Conservation (phyloP, 1,140 invertebrate species). For the Diorhabda sublineata region DNA sequence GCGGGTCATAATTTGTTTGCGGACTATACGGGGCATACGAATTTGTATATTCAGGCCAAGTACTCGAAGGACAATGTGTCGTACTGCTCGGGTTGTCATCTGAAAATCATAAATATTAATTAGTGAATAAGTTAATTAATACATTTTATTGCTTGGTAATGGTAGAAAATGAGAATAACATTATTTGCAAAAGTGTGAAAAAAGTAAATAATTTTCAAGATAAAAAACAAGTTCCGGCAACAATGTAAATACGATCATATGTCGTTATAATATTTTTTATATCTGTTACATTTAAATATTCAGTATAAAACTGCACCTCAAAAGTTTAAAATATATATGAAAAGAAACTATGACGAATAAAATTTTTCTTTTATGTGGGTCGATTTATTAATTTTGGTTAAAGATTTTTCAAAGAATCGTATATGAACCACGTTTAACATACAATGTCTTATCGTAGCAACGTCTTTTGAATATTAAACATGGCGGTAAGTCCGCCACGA, state of each 20-base stretch:
- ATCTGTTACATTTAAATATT: no score
- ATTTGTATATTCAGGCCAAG: constrained; percentile 33
- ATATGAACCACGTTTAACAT: constrained; percentile 2
- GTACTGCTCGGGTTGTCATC: constrained; percentile 30
- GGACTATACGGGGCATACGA: constrained; percentile 36
- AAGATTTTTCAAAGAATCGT: neutral
- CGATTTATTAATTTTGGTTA: neutral
- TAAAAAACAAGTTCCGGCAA: no score
- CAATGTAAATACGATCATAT: no score
- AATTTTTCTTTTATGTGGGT: constrained; percentile 1
- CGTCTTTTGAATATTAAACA: constrained; percentile 1
- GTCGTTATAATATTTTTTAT: no score
- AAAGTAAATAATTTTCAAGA: no score
- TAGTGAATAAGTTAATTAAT: neutral
- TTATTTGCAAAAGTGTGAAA: neutral
- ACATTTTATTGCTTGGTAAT: neutral
- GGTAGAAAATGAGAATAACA: neutral
- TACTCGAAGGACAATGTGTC: constrained; percentile 30
- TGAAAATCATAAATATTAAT: constrained; percentile 26
- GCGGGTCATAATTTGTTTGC: constrained; percentile 34
- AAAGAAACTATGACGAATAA: neutral
- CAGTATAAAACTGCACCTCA: no score
- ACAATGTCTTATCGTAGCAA: neutral
- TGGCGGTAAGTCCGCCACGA: neutral
- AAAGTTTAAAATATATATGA: no score